Evolutionary conservation across 1,140 invertebrate species (phyloP), one percentile per base, ranked within the genome.

Genomic region (Araneus ventricosus): DNA sequence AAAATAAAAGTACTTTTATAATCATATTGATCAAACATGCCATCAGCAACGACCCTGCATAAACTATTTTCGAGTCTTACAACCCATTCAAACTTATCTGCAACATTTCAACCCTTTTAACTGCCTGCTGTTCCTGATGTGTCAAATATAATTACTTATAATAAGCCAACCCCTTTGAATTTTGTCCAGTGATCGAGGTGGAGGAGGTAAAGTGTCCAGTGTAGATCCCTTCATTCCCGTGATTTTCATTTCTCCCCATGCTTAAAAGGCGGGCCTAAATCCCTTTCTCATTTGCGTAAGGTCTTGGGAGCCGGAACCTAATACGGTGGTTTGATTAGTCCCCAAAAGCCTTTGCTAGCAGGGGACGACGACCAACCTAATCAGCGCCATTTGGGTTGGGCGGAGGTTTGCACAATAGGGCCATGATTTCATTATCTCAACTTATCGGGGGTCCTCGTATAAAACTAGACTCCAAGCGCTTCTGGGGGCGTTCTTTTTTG

Each of bases 351-450:
- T 67, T 52, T 39, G 39, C 88, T 79, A n/a, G 70, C 37, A 70
- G 75, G 45, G 59, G 41, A 84, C 10, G 61, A 52, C 34, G 41
- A 41, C 52, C 45, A 61, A 34, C 59, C 80, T 57, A 84, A 91
- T 91, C 90, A 91, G 85, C 80, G 90, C 80, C 90, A 91, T 91
- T 91, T 91, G 52, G 90, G 80, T 91, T 91, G 90, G 80, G 90
- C 90, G 90, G 90, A 67, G 90, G 80, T 85, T 52, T 27, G 80
- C 61, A 91, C 90, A 91, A 84, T 67, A 52, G 90, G 82, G 59
- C 59, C 57, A 91, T 91, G 90, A 91, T 91, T 91, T 91, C 90
- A 91, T 91, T 91, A 91, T 52, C 80, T 82, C 80, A 84, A 85
- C 90, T 91, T 57, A 85, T 82, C 61, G 86, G 57, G 80, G 80